Conservation (phyloP, 2,797 vertebrate genomes). For the Salarias fasciatus region DNA sequence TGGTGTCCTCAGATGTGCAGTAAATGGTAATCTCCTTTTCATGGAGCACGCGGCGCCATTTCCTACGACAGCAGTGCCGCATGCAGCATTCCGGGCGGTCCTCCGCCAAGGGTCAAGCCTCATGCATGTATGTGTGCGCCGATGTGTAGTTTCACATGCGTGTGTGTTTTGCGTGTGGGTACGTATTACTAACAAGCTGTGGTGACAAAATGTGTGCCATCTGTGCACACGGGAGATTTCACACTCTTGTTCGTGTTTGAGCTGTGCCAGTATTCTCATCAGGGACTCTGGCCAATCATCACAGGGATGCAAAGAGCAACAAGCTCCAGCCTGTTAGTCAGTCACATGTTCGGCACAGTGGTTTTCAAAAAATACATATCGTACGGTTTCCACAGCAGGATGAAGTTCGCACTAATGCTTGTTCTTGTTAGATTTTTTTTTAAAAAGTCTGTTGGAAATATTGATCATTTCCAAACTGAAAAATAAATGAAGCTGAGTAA, state of each 20-base stretch:
- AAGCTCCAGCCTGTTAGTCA: constrained; percentile 57
- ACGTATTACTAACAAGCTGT: constrained; percentile 69
- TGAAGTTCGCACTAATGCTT: constrained; percentile 6
- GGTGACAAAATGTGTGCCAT: constrained; percentile 77
- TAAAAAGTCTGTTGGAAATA: too few relatives aligned
- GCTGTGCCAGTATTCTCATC: constrained; percentile 68
- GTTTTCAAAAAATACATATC: constrained; percentile 40
- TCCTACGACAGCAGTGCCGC: constrained; percentile 25
- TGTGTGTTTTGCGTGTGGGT: constrained; percentile 35
- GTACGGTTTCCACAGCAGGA: constrained; percentile 2
- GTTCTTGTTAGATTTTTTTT: constrained; percentile 7
- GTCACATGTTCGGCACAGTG: constrained; percentile 33
- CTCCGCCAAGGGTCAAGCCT: constrained; percentile 51
- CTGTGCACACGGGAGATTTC: constrained; percentile 79
- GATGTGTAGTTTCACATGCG: constrained; percentile 17
- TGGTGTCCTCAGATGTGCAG: constrained; percentile 16
- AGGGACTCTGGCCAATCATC: constrained; percentile 65
- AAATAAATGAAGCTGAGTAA: too few relatives aligned
- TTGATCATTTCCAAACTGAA: too few relatives aligned
- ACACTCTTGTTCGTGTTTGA: constrained; percentile 66
- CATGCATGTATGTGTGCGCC: constrained; percentile 15
- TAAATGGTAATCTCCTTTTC: constrained; percentile 42
- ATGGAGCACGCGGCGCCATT: constrained; percentile 39
- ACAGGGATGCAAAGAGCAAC: constrained; percentile 64
- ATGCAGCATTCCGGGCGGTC: constrained; percentile 34